Evolutionary conservation across 2,888 invertebrate species (phyloP).

Genomic region (Dasypogon diadema): DNA sequence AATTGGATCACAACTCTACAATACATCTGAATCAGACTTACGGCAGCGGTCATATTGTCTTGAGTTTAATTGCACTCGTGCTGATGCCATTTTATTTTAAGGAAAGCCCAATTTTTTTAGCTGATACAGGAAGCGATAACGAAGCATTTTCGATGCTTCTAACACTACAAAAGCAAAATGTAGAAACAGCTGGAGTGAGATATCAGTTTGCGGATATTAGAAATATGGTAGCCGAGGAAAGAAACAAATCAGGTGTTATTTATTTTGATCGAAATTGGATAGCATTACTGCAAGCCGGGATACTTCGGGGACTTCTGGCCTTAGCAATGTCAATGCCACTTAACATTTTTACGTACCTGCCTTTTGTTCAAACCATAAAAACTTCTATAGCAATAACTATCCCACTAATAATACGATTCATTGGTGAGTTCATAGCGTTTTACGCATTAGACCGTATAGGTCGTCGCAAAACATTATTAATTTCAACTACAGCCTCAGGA

Average conservation of each 20-base stretch:
- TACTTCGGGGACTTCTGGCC: not conserved
- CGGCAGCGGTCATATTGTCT: slow-evolving; percentile 30
- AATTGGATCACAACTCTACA: not conserved
- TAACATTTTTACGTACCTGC: not conserved
- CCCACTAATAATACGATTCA: not conserved
- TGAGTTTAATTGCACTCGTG: not conserved
- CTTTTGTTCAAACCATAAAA: not conserved
- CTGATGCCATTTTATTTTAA: slow-evolving; percentile 24
- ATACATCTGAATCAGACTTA: slow-evolving; percentile 8
- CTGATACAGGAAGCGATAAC: slow-evolving; percentile 6
- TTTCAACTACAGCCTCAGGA: not conserved
- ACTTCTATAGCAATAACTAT: not conserved
- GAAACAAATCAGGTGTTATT: slow-evolving; percentile 3
- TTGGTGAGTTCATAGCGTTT: not conserved
- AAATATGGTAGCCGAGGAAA: slow-evolving; percentile 46
- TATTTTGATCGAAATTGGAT: slow-evolving; percentile 37
- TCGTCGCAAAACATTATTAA: not conserved
- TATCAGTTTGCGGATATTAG: slow-evolving; percentile 44
- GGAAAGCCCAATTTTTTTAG: slow-evolving; percentile 52
- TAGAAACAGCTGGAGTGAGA: slow-evolving; percentile 17
- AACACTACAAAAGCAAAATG: slow-evolving; percentile 44
- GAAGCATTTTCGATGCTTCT: slow-evolving; percentile 48
- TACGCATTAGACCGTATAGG: slow-evolving; percentile 15
- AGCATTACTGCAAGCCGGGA: slow-evolving; percentile 34
- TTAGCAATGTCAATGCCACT: slow-evolving; percentile 9